Evolutionary conservation across 2,797 vertebrate genomes (phyloP).

Genomic region (Euthynnus affinis): DNA sequence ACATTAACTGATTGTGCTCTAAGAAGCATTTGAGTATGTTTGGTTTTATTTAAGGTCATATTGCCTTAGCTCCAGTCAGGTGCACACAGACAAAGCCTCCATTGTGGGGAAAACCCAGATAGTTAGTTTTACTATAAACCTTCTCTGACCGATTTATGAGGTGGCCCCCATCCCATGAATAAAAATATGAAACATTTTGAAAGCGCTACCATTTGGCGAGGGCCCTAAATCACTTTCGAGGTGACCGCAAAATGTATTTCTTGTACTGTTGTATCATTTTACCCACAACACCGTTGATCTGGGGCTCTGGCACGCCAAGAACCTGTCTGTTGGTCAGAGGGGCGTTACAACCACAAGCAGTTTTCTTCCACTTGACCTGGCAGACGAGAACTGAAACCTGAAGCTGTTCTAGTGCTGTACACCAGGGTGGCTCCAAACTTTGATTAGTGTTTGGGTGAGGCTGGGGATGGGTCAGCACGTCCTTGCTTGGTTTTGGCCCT

Average conservation of each 20-base stretch:
- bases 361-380: constrained; percentile 66
- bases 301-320: constrained; percentile 57
- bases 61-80: constrained; percentile 66
- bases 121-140: constrained; percentile 62
- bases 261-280: constrained; percentile 70
- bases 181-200: constrained; percentile 68
- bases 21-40: constrained; percentile 41
- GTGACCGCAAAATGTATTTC: constrained; percentile 66
- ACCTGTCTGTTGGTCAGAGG: constrained; percentile 64
- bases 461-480: constrained; percentile 6
- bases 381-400: constrained; percentile 56
- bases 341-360: constrained; percentile 44
- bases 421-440: constrained; percentile 31
- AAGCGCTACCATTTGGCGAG: constrained; percentile 46
- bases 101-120: constrained; percentile 64
- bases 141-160: constrained; percentile 67
- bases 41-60: constrained; percentile 44
- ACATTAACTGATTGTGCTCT: constrained; percentile 36
- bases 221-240: constrained; percentile 65
- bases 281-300: constrained; percentile 56
- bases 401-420: constrained; percentile 9
- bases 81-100: constrained; percentile 68
- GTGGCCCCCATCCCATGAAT: constrained; percentile 48
- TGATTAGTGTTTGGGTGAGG: constrained; percentile 19
- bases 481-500: constrained; percentile 25